phyloP scores from a whole-genome alignment of 2,113 vertebrate species.

The Cephalopholis sonnerati region DNA sequence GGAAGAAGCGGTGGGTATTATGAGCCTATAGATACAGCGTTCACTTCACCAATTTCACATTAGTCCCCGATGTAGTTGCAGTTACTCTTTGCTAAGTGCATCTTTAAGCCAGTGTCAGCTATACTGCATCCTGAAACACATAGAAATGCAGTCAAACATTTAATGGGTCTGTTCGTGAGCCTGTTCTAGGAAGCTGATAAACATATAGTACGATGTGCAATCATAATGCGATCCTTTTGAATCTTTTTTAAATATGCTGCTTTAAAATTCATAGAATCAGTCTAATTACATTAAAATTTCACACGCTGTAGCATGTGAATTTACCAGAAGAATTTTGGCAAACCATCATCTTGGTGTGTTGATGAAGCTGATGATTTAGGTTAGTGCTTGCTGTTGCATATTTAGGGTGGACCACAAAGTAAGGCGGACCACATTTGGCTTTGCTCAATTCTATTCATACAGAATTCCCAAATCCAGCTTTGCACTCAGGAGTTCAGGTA shows the following conservation, averaged over 20 bases:
- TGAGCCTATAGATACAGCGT: background rate
- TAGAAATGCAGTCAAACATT: background rate
- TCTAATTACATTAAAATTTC: background rate
- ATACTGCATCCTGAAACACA: background rate
- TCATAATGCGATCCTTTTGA: background rate
- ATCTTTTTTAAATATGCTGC: background rate
- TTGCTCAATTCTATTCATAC: background rate
- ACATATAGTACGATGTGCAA: background rate
- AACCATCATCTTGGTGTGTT: background rate
- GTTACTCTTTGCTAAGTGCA: slow-evolving; percentile 16
- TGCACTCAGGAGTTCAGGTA: no score
- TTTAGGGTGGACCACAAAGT: background rate
- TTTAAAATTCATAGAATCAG: background rate
- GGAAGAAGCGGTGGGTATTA: slow-evolving; percentile 3
- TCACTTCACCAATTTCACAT: slow-evolving; percentile 2
- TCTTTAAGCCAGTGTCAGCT: slow-evolving; percentile 10
- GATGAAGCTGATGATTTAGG: slow-evolving; percentile 2
- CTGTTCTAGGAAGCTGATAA: background rate
- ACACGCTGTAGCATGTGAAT: background rate
- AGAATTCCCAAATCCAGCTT: background rate
- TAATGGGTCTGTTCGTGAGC: background rate
- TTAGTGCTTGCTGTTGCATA: background rate
- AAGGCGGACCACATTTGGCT: slow-evolving; percentile 3
- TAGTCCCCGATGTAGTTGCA: background rate
- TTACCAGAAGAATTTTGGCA: slow-evolving; percentile 1